phyloP scores from a whole-genome alignment of 2,113 vertebrate genomes.

The Hydropotes inermis region DNA sequence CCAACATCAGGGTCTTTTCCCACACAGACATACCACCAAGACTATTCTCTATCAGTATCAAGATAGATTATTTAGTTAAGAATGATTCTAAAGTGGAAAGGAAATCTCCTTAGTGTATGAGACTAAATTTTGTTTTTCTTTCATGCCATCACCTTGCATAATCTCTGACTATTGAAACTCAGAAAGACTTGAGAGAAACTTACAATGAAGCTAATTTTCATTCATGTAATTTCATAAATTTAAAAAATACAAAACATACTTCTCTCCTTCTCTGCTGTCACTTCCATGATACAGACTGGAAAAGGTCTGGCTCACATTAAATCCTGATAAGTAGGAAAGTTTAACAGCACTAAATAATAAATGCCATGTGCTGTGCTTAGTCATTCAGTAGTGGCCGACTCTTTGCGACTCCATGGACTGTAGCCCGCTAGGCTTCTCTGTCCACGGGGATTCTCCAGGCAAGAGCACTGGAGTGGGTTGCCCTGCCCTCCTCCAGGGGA shows the following conservation, averaged over 20 bases:
- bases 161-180: neutral
- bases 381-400: neutral
- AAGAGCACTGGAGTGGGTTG: neutral
- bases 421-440: neutral
- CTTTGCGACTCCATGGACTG: neutral
- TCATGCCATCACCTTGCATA: neutral
- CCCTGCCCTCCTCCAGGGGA: neutral
- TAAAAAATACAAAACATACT: neutral
- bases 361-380: neutral
- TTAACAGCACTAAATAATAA: neutral
- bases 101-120: neutral
- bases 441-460: neutral
- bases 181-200: neutral
- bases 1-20: neutral
- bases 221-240: neutral
- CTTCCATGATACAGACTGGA: neutral
- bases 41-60: neutral
- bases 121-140: neutral
- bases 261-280: neutral
- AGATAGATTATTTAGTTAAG: neutral
- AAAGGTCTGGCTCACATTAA: neutral
- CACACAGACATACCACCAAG: neutral
- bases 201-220: neutral
- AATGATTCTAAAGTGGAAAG: neutral
- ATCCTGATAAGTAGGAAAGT: neutral